phyloP scores from a whole-genome alignment of 2,113 vertebrate genomes.

The Columba janthina region DNA sequence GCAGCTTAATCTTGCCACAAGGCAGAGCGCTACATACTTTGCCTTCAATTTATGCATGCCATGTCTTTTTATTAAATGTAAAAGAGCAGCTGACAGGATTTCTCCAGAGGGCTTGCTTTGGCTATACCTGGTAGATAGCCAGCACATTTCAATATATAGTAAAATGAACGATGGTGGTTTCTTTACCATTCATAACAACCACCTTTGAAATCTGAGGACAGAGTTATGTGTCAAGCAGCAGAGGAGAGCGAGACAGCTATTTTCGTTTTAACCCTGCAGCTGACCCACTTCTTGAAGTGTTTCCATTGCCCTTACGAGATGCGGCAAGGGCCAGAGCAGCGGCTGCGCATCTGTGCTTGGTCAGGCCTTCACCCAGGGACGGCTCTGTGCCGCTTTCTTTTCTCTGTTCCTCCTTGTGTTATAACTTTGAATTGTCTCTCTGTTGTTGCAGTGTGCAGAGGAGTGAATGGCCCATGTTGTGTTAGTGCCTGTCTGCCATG shows the following conservation, averaged over 20 bases:
- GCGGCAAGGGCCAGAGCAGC: not conserved
- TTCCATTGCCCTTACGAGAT: not conserved
- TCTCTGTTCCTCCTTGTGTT: constrained; percentile 50
- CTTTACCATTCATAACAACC: not conserved
- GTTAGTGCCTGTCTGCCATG: constrained; percentile 97
- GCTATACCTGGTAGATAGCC: not conserved
- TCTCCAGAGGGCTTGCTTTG: constrained; percentile 9
- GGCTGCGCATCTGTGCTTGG: not conserved
- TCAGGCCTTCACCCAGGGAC: constrained; percentile 39
- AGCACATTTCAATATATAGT: not conserved
- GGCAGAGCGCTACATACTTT: constrained; percentile 56
- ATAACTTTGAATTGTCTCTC: constrained; percentile 69
- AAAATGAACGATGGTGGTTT: constrained; percentile 9
- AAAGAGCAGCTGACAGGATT: constrained; percentile 30
- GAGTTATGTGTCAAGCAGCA: not conserved
- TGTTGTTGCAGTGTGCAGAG: constrained; percentile 86
- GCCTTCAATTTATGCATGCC: constrained; percentile 57
- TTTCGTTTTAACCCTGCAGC: constrained; percentile 14
- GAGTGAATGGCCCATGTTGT: constrained; percentile 89
- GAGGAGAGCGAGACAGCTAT: not conserved
- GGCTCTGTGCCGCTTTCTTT: constrained; percentile 50
- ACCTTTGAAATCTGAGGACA: constrained; percentile 13
- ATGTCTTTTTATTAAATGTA: constrained; percentile 39
- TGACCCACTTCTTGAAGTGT: constrained; percentile 26
- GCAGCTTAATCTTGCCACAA: constrained; percentile 58